Base-by-base conservation (phyloP, 2,888 invertebrate genomes). In the Oligia fasciuncula region DNA sequence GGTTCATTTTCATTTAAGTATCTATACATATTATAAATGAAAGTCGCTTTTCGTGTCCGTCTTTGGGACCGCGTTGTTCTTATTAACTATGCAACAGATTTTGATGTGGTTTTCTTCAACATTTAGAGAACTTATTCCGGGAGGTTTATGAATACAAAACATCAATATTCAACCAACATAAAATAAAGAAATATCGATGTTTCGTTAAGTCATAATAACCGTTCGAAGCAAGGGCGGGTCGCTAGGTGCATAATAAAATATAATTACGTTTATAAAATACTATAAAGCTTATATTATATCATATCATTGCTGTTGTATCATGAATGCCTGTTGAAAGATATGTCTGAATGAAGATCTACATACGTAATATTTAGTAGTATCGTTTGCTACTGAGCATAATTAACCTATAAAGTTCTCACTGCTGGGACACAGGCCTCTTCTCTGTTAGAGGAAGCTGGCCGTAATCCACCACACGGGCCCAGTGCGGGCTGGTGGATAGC, bases 341-440 rank as follows among this genome's bases (percentile, higher is more conserved):
- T 66, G 76, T 71, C 43, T 46, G 29, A 76, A 54, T 40, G 40
- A 29, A 75, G 75, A 70, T 77, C 35, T 78, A 70, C 73, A 76
- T 79, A 85, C 72, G 79, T 85, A 83, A 85, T 83, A 72, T 76
- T 74, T 68, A 74, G 14, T 57, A 35, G 62, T 57, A 62, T 75
- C 11, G 14, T 73, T 54, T 73, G 62, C 40, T 54, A 73, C 40
- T 35, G 23, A 60, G 23, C 68, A 51, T 54, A 23, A 8, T 19
- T 8, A 19, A 19, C 19, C 8, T 19, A 6, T 54, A 54, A 54
- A 19, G 54, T 19, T 51, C 17, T 17, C 51, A 51, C 51, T 17
- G 51, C 17, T 51, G 51, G 51, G 17, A 17, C 51, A 51, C 17
- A 51, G 17, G 51, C 51, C 51, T 49, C 54, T 19, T 13, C 49